phyloP scores from a whole-genome alignment of 2,888 invertebrate species.

The Pimpla rufipes region DNA sequence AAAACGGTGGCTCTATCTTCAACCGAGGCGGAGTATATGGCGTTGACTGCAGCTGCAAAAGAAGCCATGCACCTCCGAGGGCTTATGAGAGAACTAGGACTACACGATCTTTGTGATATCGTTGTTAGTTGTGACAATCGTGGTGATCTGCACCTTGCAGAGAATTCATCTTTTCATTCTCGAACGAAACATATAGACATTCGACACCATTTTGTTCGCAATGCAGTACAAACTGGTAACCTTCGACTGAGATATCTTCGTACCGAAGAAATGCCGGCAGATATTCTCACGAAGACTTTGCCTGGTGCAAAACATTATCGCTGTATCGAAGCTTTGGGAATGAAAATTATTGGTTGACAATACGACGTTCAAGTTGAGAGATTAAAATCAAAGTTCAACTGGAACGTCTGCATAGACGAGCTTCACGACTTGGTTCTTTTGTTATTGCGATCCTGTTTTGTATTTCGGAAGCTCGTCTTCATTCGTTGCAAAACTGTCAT shows the following conservation, averaged over 20 bases:
- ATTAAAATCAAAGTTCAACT: no score
- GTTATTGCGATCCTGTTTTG: no score
- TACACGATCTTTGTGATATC: not conserved
- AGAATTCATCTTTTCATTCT: not conserved
- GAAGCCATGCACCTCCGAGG: not conserved
- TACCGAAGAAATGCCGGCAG: not conserved
- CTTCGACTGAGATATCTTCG: not conserved
- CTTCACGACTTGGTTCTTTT: no score
- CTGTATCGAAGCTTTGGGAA: not conserved
- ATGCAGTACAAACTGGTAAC: not conserved
- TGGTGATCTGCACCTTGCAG: not conserved
- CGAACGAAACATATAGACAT: not conserved
- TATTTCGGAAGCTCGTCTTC: no score
- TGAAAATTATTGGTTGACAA: not conserved
- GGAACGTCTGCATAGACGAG: no score
- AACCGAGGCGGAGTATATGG: not conserved
- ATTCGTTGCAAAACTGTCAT: no score
- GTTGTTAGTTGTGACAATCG: not conserved
- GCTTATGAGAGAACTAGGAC: not conserved
- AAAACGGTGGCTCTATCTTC: not conserved
- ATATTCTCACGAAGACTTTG: not conserved
- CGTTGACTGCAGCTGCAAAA: not conserved
- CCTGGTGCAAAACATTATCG: not conserved
- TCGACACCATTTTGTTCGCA: constrained; percentile 3
- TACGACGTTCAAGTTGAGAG: not conserved